phyloP scores from a whole-genome alignment of 2,113 vertebrate genomes.

The Parus major region DNA sequence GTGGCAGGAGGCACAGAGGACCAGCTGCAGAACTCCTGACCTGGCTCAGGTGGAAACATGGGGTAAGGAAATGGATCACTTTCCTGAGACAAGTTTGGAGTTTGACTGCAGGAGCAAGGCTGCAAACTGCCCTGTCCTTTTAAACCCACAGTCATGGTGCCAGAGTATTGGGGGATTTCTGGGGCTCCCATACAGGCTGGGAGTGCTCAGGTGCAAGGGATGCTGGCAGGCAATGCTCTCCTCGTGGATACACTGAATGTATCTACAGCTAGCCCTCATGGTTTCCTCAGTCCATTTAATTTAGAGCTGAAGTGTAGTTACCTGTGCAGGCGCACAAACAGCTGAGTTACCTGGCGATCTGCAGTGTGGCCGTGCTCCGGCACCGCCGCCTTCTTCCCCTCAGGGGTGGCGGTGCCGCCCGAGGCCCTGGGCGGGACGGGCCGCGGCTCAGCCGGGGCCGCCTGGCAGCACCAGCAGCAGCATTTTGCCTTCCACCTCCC shows the following conservation, averaged over 20 bases:
- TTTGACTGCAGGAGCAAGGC: not conserved
- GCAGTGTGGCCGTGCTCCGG: fast-evolving
- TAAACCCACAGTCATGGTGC: not conserved
- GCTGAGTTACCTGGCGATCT: fast-evolving
- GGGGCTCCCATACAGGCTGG: fast-evolving
- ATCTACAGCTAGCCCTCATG: not conserved
- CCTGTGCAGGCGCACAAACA: not conserved
- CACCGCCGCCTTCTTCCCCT: fast-evolving
- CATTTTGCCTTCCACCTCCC: not conserved
- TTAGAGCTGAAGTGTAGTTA: not conserved
- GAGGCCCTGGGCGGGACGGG: fast-evolving
- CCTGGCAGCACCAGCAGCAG: not conserved
- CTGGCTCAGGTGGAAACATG: fast-evolving
- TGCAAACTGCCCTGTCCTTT: not conserved
- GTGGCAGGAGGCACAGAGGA: too few species aligned
- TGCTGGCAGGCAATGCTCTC: not conserved
- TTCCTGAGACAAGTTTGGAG: not conserved
- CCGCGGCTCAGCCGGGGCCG: not conserved
- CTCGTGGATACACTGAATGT: fast-evolving
- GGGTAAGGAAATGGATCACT: not conserved
- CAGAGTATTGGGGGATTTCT: not conserved
- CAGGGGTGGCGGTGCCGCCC: too few species aligned
- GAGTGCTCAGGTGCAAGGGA: not conserved
- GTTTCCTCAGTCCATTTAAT: not conserved
- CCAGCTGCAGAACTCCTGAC: not conserved